Base-by-base conservation (phyloP, 2,797 vertebrate genomes). In the Fratercula arctica region DNA sequence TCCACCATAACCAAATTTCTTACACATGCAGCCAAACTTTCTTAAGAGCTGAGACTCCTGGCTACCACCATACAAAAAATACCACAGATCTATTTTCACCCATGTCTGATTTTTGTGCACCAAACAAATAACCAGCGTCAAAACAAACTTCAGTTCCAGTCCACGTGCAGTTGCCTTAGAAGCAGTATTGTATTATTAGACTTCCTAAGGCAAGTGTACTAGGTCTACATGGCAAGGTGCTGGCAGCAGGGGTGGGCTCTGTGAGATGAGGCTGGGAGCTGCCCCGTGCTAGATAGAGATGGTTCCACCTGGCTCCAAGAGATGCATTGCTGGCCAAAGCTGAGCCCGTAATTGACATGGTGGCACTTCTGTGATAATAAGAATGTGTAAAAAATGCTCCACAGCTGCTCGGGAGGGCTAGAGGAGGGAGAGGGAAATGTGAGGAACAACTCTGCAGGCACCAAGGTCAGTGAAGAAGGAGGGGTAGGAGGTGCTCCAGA, bases 1-100 rank as follows among this genome's bases (percentile, higher is more conserved):
- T 97, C 63, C 94, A 97, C 48, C 75, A 79, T 90, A 89, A 96
- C 92, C 89, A 91, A 89, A 81, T 85, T 80, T 95, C 86, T 95
- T 76, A 96, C 50, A 93, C 33, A 96, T 76, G 72, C 87, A 95
- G 85, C 96, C 89, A 96, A 84, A 96, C 53, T 83, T 92, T 90
- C 50, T 51, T 69, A 88, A 81, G 54, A 94, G 51, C 51, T 16
- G 13, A 95, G 73, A 87, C 69, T 91, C 73, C 87, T 91, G 73
- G 70, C 93, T 91, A 96, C 39, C 41, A 69, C 54, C 63, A 86
- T 9, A 88, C 35, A 78, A 87, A 88, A 87, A 72, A 85, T 46
- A 94, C 12, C 61, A 90, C 35, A 89, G 66, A 72, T 63, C 86
- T 92, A 18, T 72, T 91, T 94, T 59, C 28, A 67, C 43, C 35